Evolutionary conservation across 2,888 invertebrate species (phyloP), one percentile per base, ranked within the genome.

Genomic region (Rhimphoctona megacephalus): DNA sequence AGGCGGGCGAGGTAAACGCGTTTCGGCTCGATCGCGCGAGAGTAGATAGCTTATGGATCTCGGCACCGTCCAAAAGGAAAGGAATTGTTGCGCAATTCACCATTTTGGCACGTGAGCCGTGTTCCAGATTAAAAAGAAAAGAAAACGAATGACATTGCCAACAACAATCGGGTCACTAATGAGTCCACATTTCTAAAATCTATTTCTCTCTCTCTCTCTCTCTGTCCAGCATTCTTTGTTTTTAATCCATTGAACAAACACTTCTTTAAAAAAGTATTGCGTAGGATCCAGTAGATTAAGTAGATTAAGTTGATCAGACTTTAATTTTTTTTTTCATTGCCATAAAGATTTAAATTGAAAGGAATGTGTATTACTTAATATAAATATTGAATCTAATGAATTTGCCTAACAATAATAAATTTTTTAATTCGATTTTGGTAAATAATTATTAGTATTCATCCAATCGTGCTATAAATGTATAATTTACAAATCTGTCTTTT

Each of bases 1-100:
- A 86, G 86, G 86, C 86, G 85, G 87, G 89, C 87, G 89, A 87
- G 89, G 89, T 86, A 88, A 89, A 89, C 89, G 87, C 87, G 87
- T 87, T 88, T 89, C 86, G 88, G 89, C 85, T 86, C 83, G 89
- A 87, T 87, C 86, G 87, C 81, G 87, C 85, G 86, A 85, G 88
- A 88, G 85, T 74, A 74, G 43, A 43, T 43, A 43, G 14, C 43
- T 11, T 11, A 43, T 43, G 43, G 43, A 43, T 67, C 83, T 78
- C 70, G 67, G 67, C 74, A 70, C 22, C 66, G 54, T 74, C 72
- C 67, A 69, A 81, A 77, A 83, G 57, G 81, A 81, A 84, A 81
- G 86, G 81, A 78, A 79, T 74, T 70, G 46, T 86, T 86, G 84
- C 81, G 86, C 69, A 84, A 86, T 84, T 74, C 46, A 78, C 81